Base-by-base conservation (phyloP, 2,797 vertebrate species). In the Garrulus glandarius region DNA sequence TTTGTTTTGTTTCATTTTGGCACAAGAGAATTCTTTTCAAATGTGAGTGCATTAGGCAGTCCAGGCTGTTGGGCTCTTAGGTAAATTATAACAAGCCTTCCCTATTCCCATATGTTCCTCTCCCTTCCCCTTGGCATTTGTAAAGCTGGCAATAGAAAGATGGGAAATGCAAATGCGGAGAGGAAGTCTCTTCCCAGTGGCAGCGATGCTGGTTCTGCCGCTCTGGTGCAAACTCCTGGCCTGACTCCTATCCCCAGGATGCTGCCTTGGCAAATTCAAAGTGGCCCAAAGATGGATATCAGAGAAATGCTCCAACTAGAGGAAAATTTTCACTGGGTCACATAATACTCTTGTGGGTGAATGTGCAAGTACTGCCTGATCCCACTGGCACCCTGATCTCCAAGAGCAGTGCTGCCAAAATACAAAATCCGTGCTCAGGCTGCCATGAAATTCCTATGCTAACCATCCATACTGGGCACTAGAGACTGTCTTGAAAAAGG, bases 1-100 rank as follows among this genome's bases (percentile, higher is more conserved):
- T 95, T 96, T 94, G 83, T 91, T 97, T 96, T 94, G 94, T 96
- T 97, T 96, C 75, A 72, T 93, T 96, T 89, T 95, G 92, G 76
- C 91, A 93, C 86, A 75, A 82, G 92, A 85, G 86, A 91, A 56
- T 96, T 94, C 68, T 91, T 96, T 93, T 87, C 90, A 93, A 93
- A 96, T 96, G 85, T 22, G 84, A 96, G 77, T 93, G 82, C 80
- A n/a, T 77, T 77, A 93, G 78, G 87, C 92, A 67, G 43, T 82
- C 82, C 18, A 0, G 60, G 55, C 81, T 93, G 65, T 75, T 93
- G 93, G 74, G 65, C 84, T 91, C 88, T 93, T 91, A 89, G 91
- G 93, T 95, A 93, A 94, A 93, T 94, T 94, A 64, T 82, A 95
- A 72, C 64, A 94, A 94, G 43, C 52, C 52, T 89, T 84, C 41